Base-by-base conservation (phyloP, 2,797 vertebrate genomes). In the Sebastiscus tertius region DNA sequence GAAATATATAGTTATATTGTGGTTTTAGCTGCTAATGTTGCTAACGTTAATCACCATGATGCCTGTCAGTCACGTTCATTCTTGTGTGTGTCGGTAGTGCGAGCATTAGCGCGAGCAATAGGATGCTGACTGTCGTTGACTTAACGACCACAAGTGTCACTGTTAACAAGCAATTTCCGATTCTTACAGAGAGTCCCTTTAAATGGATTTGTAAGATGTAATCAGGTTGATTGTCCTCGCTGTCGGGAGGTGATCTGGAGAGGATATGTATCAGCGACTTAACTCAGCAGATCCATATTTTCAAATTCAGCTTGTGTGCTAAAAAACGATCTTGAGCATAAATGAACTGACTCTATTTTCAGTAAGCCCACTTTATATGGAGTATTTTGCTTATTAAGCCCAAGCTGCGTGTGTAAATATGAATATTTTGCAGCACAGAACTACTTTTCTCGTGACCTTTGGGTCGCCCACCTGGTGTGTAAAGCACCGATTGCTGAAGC, bases 201-300 rank as follows among this genome's bases (percentile, higher is more conserved):
- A 60, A 81, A 86, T 63, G n/a, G 75, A 72, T 85, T 72, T 20
- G 14, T 71, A 46, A 63, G 46, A 46, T 71, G 61, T 70, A 77
- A 55, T n/a, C 52, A 63, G 42, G 29, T 82, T 70, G 52, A 72
- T 70, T 46, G 33, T 67, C n/a, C 4, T 58, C 20, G 20, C 54
- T 46, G 55, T 61, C 14, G 34, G 54, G 27, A 65, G 64, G 65
- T 27, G 33, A 49, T 67, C 62, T 69, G 34, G 62, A 74, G 58
- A 52, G 24, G 39, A 34, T 20, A n/a, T 61, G 65, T 20, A 56
- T 63, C 39, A 22, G 55, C n/a, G 20, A 54, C 72, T 62, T 49
- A 73, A 29, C 66, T 71, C n/a, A 24, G 54, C 24, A 67, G 34
- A 63, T 65, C 36, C 33, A 39, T 46, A 71, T 63, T 77, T 79